phyloP scores from a whole-genome alignment of 2,113 vertebrate genomes.

The Myocastor coypus region DNA sequence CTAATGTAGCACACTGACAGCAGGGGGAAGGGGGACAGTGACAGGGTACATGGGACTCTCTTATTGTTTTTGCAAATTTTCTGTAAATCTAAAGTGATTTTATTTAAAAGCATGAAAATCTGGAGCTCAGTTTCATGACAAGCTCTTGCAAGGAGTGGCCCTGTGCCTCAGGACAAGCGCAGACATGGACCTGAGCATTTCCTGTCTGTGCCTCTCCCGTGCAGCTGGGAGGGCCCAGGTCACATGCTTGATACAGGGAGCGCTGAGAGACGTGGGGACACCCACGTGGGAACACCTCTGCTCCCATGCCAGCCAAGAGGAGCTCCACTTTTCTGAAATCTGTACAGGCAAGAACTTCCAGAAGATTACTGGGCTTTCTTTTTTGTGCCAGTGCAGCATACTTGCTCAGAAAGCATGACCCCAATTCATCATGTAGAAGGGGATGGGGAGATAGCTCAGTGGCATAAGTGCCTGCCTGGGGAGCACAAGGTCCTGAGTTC shows the following conservation, averaged over 20 bases:
- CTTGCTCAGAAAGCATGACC: not conserved
- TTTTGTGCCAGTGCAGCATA: not conserved
- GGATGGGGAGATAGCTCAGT: no score
- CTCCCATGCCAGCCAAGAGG: no score
- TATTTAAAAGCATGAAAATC: not conserved
- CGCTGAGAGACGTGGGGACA: not conserved
- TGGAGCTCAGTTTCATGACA: no score
- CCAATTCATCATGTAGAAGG: not conserved
- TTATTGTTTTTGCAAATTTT: not conserved
- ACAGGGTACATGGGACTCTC: fast-evolving
- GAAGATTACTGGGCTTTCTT: not conserved
- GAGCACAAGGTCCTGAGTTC: no score
- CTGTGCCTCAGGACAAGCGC: not conserved
- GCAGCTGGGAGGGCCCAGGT: not conserved
- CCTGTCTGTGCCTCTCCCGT: fast-evolving
- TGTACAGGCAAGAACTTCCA: not conserved
- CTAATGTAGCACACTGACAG: no score
- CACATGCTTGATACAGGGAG: not conserved
- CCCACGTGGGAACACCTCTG: not conserved
- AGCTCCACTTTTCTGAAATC: not conserved
- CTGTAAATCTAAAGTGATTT: not conserved
- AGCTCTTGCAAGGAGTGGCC: no score
- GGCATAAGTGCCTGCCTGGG: no score
- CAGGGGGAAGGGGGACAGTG: fast-evolving
- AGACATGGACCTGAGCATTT: not conserved